These are phyloP conservation scores for Herminia tarsipennalis DNA, from an alignment of 2,888 invertebrate genomes.

Conservation along the genomic window DNA sequence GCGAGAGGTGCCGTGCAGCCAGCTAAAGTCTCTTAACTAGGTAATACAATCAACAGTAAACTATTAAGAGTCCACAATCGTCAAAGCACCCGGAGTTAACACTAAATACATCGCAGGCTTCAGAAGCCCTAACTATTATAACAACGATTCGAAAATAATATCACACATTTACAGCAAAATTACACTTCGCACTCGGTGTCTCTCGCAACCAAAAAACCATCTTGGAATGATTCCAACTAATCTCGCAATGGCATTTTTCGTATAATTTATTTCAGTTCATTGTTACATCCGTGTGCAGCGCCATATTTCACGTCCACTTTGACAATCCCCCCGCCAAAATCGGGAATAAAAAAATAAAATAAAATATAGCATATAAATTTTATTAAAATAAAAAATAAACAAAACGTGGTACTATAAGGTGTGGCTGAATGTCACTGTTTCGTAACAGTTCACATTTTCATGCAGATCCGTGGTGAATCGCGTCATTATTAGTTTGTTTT, in stretches of 20 bases:
- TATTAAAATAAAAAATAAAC: conserved; percentile 66
- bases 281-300: conserved; percentile 73
- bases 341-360: conserved; percentile 61
- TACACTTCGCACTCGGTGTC: conserved; percentile 76
- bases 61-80: conserved; percentile 83
- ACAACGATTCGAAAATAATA: conserved; percentile 81
- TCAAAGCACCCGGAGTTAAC: conserved; percentile 85
- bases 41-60: conserved; percentile 77
- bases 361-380: conserved; percentile 61
- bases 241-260: conserved; percentile 66
- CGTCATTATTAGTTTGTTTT: conserved; percentile 14
- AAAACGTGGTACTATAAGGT: conserved; percentile 60
- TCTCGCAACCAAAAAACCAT: conserved; percentile 60
- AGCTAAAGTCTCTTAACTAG: conserved; percentile 64
- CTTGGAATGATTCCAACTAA: conserved; percentile 57
- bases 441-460: conserved; percentile 51
- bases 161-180: conserved; percentile 82
- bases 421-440: conserved; percentile 56
- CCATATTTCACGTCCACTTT: conserved; percentile 77
- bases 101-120: conserved; percentile 83
- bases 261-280: conserved; percentile 69
- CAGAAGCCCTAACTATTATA: conserved; percentile 74
- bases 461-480: conserved; percentile 41
- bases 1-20: conserved; percentile 47
- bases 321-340: conserved; percentile 76